A percentile compares a stretch with the other conserved stretches of the same genome.
Conservation (phyloP, 1,140 invertebrate genomes). For the Ericerus pela region DNA sequence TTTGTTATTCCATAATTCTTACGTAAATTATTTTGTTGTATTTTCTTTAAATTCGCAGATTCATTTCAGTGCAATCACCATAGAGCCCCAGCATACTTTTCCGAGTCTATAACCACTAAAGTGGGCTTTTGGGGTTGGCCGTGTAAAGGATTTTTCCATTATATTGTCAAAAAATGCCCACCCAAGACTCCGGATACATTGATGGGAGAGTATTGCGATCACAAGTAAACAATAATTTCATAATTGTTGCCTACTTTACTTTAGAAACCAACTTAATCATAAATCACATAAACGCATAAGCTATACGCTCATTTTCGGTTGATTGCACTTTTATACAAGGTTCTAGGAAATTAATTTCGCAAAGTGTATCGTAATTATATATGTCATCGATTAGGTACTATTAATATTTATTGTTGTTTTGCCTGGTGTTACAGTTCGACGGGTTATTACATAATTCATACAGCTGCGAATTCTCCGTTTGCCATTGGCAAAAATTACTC, state of each 20-base stretch:
- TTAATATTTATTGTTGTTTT: neutral
- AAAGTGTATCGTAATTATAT: no score
- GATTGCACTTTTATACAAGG: no score
- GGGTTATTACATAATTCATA: neutral
- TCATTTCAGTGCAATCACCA: slow-evolving; percentile 45
- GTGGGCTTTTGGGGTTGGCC: slow-evolving; percentile 55
- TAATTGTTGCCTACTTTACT: neutral
- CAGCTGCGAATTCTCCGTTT: neutral
- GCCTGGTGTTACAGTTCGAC: neutral
- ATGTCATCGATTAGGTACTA: neutral
- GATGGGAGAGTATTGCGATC: slow-evolving; percentile 24
- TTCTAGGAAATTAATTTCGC: no score
- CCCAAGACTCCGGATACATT: slow-evolving; percentile 20
- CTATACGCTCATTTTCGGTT: no score
- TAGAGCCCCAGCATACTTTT: slow-evolving; percentile 49
- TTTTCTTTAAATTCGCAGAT: slow-evolving; percentile 25
- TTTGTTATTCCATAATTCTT: neutral
- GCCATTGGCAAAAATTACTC: neutral
- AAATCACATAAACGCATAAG: no score
- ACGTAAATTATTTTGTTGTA: neutral
- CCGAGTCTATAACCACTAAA: slow-evolving; percentile 50
- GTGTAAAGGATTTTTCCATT: slow-evolving; percentile 45
- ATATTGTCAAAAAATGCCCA: slow-evolving; percentile 43
- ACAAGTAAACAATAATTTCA: slow-evolving; percentile 18
- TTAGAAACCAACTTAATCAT: no score